Base-by-base conservation (phyloP, 1,140 invertebrate species). In the Euura saliciscinereae region DNA sequence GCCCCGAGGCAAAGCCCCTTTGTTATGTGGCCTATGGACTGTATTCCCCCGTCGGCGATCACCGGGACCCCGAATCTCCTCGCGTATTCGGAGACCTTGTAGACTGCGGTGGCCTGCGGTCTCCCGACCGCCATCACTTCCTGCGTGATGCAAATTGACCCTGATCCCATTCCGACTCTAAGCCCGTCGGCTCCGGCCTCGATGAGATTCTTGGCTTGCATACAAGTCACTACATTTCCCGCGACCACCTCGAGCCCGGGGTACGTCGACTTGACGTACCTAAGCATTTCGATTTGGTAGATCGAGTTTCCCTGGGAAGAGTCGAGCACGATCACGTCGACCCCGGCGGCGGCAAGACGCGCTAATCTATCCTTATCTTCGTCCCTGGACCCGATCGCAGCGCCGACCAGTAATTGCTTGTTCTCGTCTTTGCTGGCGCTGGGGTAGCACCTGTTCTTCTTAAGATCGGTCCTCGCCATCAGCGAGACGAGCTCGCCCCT, bases 81-180 rank as follows among this genome's bases (percentile, higher is more conserved):
- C 42, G 97, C 96, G 89, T 96, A 98, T 75, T 95, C 92, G 28
- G 96, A 90, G 1, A 98, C 96, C 87, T 94, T 94, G 81, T 95
- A 96, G 2, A 96, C 94, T 71, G 95, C 95, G 44, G 93, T 94
- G 0, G 92, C 93, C 85, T 99, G 97, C 2, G 97, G 94, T 72
- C 97, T 90, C 5, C 97, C 97, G 75, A 98, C 97, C n/a, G 97
- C 97, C 97, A 98, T 98, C 0, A 99, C 97, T 91, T 98, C 97
- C 88, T 98, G 97, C 11, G 97, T 99, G 68, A 98, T 99, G 85
- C 97, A 99, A 79, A 99, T 99, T 13, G 96, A 97, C 1, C 97
- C 97, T 85, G 94, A 95, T 7, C 97, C 97, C 97, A 99, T 99
- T 42, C 97, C 97, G 65, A 98, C 96, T 76, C 97, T 89, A 44